A percentile compares a stretch with the other conserved stretches of the same genome.
Conservation (phyloP, 2,888 invertebrate genomes). For the Allolobophora icterica region DNA sequence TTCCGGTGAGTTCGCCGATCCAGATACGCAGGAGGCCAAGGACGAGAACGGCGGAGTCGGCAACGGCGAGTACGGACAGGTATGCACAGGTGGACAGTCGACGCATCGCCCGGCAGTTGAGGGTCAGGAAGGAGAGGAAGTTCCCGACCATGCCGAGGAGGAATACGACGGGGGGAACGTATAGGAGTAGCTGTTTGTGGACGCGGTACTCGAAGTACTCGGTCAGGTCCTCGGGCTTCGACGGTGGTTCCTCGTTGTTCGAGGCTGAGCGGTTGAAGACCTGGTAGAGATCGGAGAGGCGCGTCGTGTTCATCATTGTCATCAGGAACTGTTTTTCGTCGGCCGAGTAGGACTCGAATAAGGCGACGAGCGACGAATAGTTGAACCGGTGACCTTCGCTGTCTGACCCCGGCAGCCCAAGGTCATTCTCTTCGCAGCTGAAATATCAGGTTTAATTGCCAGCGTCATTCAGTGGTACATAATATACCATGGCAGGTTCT, state of each 20-base stretch:
- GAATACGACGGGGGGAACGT: conserved; percentile 32
- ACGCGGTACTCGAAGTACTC: background rate
- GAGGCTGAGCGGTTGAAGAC: background rate
- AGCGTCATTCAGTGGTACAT: background rate
- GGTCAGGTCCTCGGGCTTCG: background rate
- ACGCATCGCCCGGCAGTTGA: conserved; percentile 30
- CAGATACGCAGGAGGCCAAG: conserved; percentile 6
- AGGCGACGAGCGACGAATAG: background rate
- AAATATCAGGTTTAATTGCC: background rate
- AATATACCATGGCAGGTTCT: too few species aligned
- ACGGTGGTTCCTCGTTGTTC: background rate
- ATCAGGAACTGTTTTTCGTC: background rate
- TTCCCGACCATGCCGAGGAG: conserved; percentile 32
- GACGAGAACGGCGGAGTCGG: conserved; percentile 26
- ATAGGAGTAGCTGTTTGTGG: conserved; percentile 22
- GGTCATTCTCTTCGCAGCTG: background rate
- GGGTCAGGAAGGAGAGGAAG: conserved; percentile 30
- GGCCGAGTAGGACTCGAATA: background rate
- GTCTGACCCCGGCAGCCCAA: background rate
- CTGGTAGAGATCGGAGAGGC: background rate
- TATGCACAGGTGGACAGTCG: conserved; percentile 30
- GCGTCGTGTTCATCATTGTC: background rate
- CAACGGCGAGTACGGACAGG: conserved; percentile 31
- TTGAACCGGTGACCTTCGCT: conserved; percentile 1
- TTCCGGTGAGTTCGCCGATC: conserved; percentile 27